Percentiles rank a stretch among this genome's conserved stretches.
phyloP scores from a whole-genome alignment of 2,797 vertebrate genomes.

The Borostomias antarcticus region DNA sequence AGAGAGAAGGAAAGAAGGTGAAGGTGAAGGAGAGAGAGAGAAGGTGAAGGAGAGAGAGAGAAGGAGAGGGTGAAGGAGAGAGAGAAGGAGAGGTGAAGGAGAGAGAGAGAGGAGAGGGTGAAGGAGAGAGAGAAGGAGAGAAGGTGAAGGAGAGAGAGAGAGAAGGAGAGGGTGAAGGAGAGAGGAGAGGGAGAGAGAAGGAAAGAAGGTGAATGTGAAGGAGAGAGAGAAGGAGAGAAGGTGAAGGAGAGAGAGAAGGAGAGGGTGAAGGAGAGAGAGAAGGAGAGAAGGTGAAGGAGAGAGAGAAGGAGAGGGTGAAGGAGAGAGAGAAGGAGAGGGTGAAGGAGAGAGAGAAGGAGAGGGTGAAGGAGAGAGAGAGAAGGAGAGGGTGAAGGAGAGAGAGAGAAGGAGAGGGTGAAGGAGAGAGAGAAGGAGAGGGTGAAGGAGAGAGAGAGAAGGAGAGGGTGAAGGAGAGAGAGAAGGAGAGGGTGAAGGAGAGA shows the following conservation, averaged over 20 bases:
- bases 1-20: neutral
- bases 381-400: neutral
- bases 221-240: neutral
- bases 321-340: no score
- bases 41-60: neutral
- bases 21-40: neutral
- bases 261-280: neutral
- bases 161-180: neutral
- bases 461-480: conserved; percentile 4
- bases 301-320: neutral
- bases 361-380: neutral
- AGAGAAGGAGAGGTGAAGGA: neutral
- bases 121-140: neutral
- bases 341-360: neutral
- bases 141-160: neutral
- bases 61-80: neutral
- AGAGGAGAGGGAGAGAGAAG: no score
- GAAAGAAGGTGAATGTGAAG: no score
- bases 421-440: neutral
- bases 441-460: no score
- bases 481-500: neutral
- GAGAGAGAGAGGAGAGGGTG: neutral
- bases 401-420: neutral
- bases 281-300: neutral
- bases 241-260: neutral